phyloP scores from a whole-genome alignment of 2,888 invertebrate species.

The Lysandra bellargus region DNA sequence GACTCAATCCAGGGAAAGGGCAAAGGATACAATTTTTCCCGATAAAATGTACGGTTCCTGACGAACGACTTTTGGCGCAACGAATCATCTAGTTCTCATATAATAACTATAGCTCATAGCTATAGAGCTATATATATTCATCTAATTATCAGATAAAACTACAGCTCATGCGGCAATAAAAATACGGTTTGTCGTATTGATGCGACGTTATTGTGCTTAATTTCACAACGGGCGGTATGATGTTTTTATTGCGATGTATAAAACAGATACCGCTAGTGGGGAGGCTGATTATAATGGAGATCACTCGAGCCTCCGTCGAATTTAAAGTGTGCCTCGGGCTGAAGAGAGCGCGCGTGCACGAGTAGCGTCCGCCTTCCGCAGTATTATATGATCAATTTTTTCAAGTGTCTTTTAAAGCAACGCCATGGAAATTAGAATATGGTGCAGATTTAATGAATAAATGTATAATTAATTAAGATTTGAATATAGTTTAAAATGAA shows the following conservation, averaged over 20 bases:
- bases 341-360: slow-evolving; percentile 68
- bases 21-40: too few species aligned
- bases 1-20: too few species aligned
- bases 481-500: slow-evolving; percentile 7
- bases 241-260: slow-evolving; percentile 18
- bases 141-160: background rate
- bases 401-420: slow-evolving; percentile 27
- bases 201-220: background rate
- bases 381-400: slow-evolving; percentile 27
- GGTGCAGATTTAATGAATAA: slow-evolving; percentile 5
- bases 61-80: too few species aligned
- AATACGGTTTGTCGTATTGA: slow-evolving; percentile 2
- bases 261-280: slow-evolving; percentile 28
- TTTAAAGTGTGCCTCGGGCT: slow-evolving; percentile 67
- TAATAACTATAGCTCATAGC: background rate
- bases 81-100: too few species aligned
- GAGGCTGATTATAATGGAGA: slow-evolving; percentile 30
- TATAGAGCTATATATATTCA: too few species aligned
- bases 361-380: slow-evolving; percentile 46
- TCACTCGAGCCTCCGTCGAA: slow-evolving; percentile 61
- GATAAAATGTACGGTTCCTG: too few species aligned
- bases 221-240: slow-evolving; percentile 1
- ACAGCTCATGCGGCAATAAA: background rate
- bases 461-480: background rate
- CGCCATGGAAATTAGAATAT: slow-evolving; percentile 8